These are phyloP conservation scores for Clamator glandarius DNA, from an alignment of 2,797 vertebrate genomes.

Conservation along the genomic window DNA sequence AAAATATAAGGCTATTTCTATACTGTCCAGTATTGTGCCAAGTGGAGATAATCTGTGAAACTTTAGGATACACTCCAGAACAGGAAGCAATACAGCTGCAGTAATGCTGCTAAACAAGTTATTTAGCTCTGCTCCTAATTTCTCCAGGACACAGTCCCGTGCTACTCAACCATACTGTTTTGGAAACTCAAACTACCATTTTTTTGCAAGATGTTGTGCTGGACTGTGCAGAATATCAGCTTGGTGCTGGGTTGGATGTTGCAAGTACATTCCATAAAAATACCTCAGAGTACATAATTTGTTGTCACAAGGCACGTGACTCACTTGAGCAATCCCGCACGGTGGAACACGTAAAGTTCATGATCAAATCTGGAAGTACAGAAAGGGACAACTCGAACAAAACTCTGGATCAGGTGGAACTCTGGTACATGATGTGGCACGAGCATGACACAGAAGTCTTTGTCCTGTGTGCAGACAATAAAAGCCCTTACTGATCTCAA, in stretches of 20 bases:
- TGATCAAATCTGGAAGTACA: constrained; percentile 54
- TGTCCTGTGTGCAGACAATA: constrained; percentile 77
- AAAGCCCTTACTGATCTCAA: not conserved
- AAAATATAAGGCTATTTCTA: not conserved
- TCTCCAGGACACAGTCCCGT: not conserved
- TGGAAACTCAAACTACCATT: not conserved
- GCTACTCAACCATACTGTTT: not conserved
- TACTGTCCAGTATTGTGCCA: not conserved
- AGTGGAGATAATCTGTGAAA: not conserved
- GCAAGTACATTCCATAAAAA: no score
- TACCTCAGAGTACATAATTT: not conserved
- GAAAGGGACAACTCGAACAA: constrained; percentile 77
- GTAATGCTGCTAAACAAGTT: not conserved
- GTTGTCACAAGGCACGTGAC: not conserved
- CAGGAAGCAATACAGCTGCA: not conserved
- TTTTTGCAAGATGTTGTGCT: not conserved
- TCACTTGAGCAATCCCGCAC: constrained; percentile 84
- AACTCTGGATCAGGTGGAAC: constrained; percentile 84
- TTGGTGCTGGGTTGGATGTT: not conserved
- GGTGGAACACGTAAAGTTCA: constrained; percentile 88
- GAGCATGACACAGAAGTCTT: constrained; percentile 85
- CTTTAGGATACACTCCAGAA: not conserved
- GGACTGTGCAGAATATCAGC: not conserved
- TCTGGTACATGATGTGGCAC: constrained; percentile 81
- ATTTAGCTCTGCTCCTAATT: not conserved